Conservation (phyloP, 2,113 vertebrate genomes). For the Pseudorasbora parva region DNA sequence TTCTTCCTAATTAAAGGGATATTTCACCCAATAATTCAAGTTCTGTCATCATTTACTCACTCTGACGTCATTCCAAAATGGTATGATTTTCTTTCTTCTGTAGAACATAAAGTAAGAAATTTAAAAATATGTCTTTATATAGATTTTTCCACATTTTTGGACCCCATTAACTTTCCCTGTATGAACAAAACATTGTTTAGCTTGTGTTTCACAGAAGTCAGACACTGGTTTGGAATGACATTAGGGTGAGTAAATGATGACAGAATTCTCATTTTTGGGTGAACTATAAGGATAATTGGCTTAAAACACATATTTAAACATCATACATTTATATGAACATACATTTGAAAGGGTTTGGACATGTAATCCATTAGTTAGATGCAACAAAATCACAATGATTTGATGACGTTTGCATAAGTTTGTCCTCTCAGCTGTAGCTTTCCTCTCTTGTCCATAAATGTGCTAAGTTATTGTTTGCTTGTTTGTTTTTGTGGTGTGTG, state of each 20-base stretch:
- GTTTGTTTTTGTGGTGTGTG: conserved; percentile 74
- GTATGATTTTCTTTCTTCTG: not conserved
- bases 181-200: not conserved
- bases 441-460: conserved; percentile 28
- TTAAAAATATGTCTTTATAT: not conserved
- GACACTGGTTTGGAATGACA: not conserved
- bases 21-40: not conserved
- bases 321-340: too few relatives aligned
- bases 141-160: not conserved
- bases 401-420: conserved; percentile 26
- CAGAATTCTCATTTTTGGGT: not conserved
- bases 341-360: not conserved
- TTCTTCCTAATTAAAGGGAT: not conserved
- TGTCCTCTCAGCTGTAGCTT: conserved; percentile 19
- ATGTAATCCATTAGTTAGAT: conserved; percentile 15
- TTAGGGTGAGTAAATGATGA: not conserved
- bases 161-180: not conserved
- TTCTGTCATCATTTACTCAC: not conserved
- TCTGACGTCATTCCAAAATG: not conserved
- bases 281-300: not conserved
- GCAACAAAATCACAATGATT: too few relatives aligned
- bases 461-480: conserved; percentile 64
- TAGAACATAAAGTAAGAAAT: not conserved
- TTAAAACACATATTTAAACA: not conserved
- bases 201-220: not conserved